These are phyloP conservation scores for Liopterus haemorrhoidalis DNA, from an alignment of 2,888 invertebrate species.

Conservation along the genomic window DNA sequence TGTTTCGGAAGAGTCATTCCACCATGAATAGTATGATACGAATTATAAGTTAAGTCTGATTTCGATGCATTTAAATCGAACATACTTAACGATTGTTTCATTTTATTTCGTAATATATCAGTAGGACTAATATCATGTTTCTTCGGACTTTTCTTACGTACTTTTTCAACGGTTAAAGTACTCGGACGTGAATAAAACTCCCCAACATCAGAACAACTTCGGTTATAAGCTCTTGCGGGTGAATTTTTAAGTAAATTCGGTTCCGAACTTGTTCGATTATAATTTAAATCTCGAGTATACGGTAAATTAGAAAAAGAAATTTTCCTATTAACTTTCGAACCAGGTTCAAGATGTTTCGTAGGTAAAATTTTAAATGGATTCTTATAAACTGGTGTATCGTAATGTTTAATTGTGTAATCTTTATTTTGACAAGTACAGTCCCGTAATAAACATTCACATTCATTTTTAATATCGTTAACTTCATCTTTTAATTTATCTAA, in stretches of 20 bases:
- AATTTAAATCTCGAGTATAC: too few relatives aligned
- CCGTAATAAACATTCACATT: constrained; percentile 16
- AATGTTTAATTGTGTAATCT: too few relatives aligned
- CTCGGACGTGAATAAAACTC: too few relatives aligned
- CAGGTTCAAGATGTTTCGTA: too few relatives aligned
- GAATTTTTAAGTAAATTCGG: constrained; percentile 17
- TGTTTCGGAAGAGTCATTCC: constrained; percentile 33
- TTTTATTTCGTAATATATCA: constrained; percentile 35
- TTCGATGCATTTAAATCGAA: constrained; percentile 16
- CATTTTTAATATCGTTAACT: constrained; percentile 17
- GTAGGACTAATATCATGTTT: constrained; percentile 29
- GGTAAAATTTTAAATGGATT: too few relatives aligned
- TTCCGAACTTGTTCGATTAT: constrained; percentile 13
- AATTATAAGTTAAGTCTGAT: constrained; percentile 32
- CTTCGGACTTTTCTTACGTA: constrained; percentile 16
- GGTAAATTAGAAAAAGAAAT: too few relatives aligned
- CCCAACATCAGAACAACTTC: constrained; percentile 12
- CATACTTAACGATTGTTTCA: constrained; percentile 45
- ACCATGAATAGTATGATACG: constrained; percentile 45
- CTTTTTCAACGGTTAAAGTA: too few relatives aligned
- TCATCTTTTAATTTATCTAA: constrained; percentile 17
- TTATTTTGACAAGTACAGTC: constrained; percentile 16
- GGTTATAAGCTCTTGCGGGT: constrained; percentile 3
- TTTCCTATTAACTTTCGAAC: too few relatives aligned
- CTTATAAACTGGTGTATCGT: too few relatives aligned